phyloP scores from a whole-genome alignment of 2,888 invertebrate genomes.

The Euplexia lucipara region DNA sequence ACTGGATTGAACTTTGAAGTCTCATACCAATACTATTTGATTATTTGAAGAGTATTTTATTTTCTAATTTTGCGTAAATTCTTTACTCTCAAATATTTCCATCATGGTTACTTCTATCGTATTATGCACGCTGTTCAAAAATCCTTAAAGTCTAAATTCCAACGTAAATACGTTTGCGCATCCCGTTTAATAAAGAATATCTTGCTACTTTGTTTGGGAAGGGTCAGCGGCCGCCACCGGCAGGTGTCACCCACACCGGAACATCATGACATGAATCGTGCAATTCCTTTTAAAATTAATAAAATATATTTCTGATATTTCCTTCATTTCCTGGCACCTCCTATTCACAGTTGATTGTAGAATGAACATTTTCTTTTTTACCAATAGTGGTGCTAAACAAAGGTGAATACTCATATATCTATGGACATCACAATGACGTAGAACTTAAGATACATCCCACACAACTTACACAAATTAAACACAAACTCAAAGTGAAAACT shows the following conservation, averaged over 20 bases:
- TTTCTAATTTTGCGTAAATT: conserved; percentile 31
- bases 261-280: conserved; percentile 57
- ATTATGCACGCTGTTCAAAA: neutral
- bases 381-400: neutral
- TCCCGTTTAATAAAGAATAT: conserved; percentile 44
- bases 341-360: conserved; percentile 12
- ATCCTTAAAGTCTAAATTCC: conserved; percentile 26
- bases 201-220: conserved; percentile 44
- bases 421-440: neutral
- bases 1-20: neutral
- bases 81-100: conserved; percentile 18
- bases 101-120: neutral
- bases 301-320: conserved; percentile 41
- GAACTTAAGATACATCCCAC: neutral
- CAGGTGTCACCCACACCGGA: conserved; percentile 60
- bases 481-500: conserved; percentile 25
- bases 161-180: conserved; percentile 3
- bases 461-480: conserved; percentile 18
- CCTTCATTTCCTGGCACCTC: conserved; percentile 32
- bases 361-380: conserved; percentile 5
- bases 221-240: conserved; percentile 50
- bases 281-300: conserved; percentile 56
- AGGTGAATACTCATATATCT: too few relatives aligned
- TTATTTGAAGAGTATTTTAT: conserved; percentile 11
- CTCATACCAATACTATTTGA: neutral